A percentile compares a stretch with the other conserved stretches of the same genome.
phyloP scores from a whole-genome alignment of 2,888 invertebrate genomes.

The Trisateles emortualis region DNA sequence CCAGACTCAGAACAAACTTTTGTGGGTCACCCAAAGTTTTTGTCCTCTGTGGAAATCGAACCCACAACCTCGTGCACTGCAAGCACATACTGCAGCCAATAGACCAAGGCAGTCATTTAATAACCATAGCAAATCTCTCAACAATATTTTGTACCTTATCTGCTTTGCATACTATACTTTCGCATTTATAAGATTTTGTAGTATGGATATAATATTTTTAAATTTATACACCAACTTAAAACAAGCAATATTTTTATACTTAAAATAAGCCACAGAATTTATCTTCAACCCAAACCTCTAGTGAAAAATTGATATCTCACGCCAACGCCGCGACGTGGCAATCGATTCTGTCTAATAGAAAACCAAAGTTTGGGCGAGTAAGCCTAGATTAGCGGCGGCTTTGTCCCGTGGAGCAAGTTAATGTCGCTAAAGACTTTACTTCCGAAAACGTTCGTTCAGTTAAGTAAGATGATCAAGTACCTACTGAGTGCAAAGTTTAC shows the following conservation, averaged over 20 bases:
- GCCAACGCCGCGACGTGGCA: slow-evolving; percentile 35
- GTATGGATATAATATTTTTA: no score
- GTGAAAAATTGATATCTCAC: slow-evolving; percentile 41
- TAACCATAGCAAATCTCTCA: no score
- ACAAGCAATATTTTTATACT: slow-evolving; percentile 7
- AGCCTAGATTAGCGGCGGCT: slow-evolving; percentile 59
- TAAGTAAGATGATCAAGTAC: slow-evolving; percentile 36
- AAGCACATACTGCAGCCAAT: no score
- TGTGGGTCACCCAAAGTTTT: no score
- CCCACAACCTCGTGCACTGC: no score
- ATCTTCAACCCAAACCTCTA: slow-evolving; percentile 13
- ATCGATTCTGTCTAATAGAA: slow-evolving; percentile 56
- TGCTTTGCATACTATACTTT: no score
- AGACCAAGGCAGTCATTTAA: no score
- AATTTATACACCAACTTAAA: no score
- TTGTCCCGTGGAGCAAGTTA: slow-evolving; percentile 57
- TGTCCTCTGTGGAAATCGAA: no score
- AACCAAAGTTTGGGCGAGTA: slow-evolving; percentile 55
- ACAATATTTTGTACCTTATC: no score
- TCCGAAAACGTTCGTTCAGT: slow-evolving; percentile 39
- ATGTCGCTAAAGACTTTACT: slow-evolving; percentile 55
- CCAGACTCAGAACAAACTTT: no score
- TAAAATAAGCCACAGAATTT: slow-evolving; percentile 21
- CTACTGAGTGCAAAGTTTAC: slow-evolving; percentile 37
- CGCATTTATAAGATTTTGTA: no score